Evolutionary conservation across 1,140 invertebrate species (phyloP), one percentile per base, ranked within the genome.

Genomic region (Dolichoris vasculosae): DNA sequence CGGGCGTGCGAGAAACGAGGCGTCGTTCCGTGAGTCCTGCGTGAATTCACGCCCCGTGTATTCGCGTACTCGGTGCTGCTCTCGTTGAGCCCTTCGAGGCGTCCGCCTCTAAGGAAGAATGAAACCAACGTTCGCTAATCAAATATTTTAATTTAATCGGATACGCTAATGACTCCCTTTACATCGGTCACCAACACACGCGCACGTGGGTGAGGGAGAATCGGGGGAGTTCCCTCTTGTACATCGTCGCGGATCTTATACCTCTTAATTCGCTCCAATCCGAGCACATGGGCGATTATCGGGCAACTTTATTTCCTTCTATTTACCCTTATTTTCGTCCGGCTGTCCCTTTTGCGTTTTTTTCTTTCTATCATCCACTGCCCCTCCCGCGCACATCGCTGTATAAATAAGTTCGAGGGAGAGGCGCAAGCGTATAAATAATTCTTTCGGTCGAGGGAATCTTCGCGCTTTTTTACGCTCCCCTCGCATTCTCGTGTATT

Each of bases 91-190:
- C 55, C 23, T 59, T 59, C 7, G 23, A 26, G 20, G 55, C 55
- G 55, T 26, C 55, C 26, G 51, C 48, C n/a, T n/a, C n/a, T 35
- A 32, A 73, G 51, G 43, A 69, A 79, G 40, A 86, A 64, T 38
- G 76, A 73, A 51, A 38, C n/a, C 59, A 30, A 46, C 88, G 90
- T 91, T 91, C 87, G 89, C 91, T 86, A 93, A 92, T 93, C 91
- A 93, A 93, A 93, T 93, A 93, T 93, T 93, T 93, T 93, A 93
- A 93, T 93, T 93, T 87, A 91, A 92, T 93, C 90, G 88, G 78
- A 46, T 23, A 83, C 87, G 88, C 90, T 92, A 92, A 92, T 91
- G 92, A 91, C 89, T 83, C 86, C 85, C 80, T 88, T 89, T 88
- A 89, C 89, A 87, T 64, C 46, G 51, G 83, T 67, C 86, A 43